phyloP scores from a whole-genome alignment of 2,797 vertebrate species.

The Garrulus glandarius region DNA sequence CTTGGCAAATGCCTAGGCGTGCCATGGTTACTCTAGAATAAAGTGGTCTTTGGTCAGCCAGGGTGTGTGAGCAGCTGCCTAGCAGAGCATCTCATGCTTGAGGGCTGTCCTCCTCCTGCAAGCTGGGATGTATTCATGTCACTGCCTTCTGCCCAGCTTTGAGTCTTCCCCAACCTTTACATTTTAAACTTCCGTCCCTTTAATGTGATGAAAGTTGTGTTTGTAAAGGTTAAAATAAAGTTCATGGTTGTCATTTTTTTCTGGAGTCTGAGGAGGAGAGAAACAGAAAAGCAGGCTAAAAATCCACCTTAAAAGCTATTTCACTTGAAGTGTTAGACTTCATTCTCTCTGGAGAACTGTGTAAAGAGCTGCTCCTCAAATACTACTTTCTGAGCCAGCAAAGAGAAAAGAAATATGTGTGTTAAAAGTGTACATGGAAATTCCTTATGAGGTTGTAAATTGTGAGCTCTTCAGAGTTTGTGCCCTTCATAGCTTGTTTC shows the following conservation, averaged over 20 bases:
- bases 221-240: background rate
- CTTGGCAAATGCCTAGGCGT: background rate
- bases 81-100: fast-evolving
- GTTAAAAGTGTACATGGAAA: background rate
- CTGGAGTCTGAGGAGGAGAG: background rate
- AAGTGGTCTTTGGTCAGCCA: background rate
- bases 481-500: background rate
- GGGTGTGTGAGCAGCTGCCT: background rate
- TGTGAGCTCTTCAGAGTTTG: background rate
- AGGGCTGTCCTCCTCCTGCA: background rate
- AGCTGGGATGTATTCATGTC: background rate
- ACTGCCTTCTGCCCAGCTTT: background rate
- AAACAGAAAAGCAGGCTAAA: background rate
- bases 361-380: background rate
- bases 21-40: background rate
- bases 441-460: background rate
- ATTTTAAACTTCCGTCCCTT: background rate
- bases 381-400: background rate
- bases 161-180: background rate
- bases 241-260: background rate
- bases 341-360: background rate
- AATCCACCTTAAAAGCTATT: background rate
- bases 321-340: background rate
- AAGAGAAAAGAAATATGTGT: background rate
- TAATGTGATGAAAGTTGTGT: background rate